phyloP scores from a whole-genome alignment of 2,888 invertebrate species.

The Tipula lateralis region DNA sequence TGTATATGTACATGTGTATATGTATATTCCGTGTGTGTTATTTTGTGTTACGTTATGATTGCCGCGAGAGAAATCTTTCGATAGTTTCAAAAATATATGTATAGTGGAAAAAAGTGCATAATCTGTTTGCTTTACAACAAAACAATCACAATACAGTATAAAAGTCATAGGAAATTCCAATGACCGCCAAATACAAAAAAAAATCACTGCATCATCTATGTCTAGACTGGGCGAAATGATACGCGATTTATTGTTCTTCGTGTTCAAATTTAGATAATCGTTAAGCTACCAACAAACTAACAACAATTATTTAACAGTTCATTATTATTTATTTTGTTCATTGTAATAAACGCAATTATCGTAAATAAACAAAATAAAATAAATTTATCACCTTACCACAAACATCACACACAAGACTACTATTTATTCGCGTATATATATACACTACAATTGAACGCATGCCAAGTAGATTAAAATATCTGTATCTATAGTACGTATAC shows the following conservation, averaged over 20 bases:
- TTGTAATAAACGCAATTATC: background rate
- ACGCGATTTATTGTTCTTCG: background rate
- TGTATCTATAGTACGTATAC: background rate
- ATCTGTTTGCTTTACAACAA: background rate
- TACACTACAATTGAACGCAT: background rate
- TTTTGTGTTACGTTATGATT: background rate
- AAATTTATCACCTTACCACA: background rate
- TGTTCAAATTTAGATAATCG: background rate
- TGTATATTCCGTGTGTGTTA: too few species aligned
- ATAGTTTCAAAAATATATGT: background rate
- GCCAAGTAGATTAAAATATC: background rate
- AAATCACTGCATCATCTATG: background rate
- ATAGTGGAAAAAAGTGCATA: background rate
- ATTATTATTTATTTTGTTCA: slow-evolving; percentile 19
- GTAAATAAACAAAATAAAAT: background rate
- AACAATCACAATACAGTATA: background rate
- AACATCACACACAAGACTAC: background rate
- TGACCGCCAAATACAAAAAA: background rate
- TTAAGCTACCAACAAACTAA: background rate
- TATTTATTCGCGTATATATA: too few species aligned
- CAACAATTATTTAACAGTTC: background rate
- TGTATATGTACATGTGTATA: background rate
- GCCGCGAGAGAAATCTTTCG: background rate
- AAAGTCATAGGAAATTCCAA: background rate
- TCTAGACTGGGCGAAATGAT: background rate